phyloP scores from a whole-genome alignment of 2,797 vertebrate genomes.

The Sebastes matsubarae region DNA sequence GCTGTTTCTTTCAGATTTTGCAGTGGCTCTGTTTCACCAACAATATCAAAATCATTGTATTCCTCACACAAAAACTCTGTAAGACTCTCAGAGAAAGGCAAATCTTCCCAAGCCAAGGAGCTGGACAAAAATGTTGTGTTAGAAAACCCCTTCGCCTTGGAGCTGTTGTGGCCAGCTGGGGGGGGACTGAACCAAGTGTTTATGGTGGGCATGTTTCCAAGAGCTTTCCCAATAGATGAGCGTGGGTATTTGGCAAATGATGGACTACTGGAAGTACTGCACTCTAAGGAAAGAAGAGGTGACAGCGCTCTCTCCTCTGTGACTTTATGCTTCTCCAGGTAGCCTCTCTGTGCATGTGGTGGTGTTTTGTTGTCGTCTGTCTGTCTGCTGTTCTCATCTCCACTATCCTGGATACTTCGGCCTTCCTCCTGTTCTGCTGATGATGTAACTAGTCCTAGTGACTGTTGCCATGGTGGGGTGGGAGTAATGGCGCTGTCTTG shows the following conservation, averaged over 20 bases:
- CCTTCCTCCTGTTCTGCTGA: conserved; percentile 76
- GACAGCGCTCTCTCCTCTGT: neutral
- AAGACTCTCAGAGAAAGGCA: conserved; percentile 77
- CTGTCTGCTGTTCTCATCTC: conserved; percentile 17
- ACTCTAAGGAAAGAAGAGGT: neutral
- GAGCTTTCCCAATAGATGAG: neutral
- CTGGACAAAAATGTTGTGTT: conserved; percentile 1
- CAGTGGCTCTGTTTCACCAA: neutral
- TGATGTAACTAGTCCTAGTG: conserved; percentile 74
- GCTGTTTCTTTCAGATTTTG: neutral
- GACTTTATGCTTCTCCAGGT: neutral
- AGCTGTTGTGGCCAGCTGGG: neutral
- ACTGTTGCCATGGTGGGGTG: conserved; percentile 72
- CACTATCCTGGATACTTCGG: conserved; percentile 21
- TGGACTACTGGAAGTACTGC: neutral
- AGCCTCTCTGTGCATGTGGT: neutral
- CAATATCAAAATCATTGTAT: conserved; percentile 18
- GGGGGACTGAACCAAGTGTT: conserved; percentile 4
- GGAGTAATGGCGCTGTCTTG: conserved; percentile 42
- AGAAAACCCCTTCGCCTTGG: neutral
- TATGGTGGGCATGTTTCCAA: neutral
- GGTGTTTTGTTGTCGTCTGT: neutral
- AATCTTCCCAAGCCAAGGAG: conserved; percentile 63
- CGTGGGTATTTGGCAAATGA: conserved; percentile 1
- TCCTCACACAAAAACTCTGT: conserved; percentile 58